Conservation (phyloP, 2,888 invertebrate species). For the Ramazzottius varieornatus region DNA sequence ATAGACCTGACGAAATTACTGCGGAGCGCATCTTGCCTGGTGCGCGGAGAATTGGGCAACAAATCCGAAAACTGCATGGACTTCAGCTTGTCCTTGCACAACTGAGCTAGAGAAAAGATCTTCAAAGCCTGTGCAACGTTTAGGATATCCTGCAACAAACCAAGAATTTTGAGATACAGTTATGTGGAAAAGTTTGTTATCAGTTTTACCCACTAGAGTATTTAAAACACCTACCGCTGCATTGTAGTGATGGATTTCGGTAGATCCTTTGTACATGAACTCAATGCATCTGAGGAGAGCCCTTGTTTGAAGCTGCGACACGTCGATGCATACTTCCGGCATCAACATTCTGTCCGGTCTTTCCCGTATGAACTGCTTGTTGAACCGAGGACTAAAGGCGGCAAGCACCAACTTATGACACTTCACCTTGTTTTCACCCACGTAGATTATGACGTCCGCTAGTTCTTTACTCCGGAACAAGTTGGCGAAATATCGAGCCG, state of each 20-base stretch:
- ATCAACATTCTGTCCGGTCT: not conserved
- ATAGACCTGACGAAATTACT: too few species aligned
- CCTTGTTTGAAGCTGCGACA: not conserved
- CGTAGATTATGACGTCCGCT: not conserved
- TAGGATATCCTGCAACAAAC: not conserved
- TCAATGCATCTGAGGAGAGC: not conserved
- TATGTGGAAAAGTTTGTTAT: too few species aligned
- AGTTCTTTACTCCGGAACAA: not conserved
- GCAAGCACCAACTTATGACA: not conserved
- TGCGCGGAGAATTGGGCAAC: not conserved
- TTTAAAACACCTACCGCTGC: not conserved
- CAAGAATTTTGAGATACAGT: too few species aligned
- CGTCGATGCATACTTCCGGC: not conserved
- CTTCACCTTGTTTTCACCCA: not conserved
- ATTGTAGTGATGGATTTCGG: not conserved
- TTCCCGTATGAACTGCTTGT: not conserved
- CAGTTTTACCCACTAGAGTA: too few species aligned
- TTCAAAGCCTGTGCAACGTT: not conserved
- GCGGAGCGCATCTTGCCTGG: not conserved
- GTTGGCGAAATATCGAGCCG: constrained; percentile 1
- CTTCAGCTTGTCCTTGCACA: constrained; percentile 1
- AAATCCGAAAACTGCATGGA: not conserved
- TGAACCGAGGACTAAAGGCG: not conserved
- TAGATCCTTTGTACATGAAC: constrained; percentile 3
- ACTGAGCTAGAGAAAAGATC: not conserved